Evolutionary conservation across 2,888 invertebrate genomes (phyloP), one percentile per base, ranked within the genome.

Genomic region (Bugula neritina): DNA sequence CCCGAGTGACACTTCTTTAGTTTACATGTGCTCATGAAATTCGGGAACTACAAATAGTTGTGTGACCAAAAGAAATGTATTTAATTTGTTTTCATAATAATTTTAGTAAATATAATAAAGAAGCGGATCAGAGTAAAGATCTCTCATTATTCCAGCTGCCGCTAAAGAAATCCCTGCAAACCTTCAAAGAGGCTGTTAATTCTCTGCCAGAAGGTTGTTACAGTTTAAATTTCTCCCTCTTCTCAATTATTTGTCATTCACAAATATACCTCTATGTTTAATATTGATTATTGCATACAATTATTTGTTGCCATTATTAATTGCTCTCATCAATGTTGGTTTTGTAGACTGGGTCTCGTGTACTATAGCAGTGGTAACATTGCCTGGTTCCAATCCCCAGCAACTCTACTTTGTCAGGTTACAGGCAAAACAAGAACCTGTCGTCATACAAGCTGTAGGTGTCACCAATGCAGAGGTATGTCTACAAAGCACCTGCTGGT

Each of bases 331-430:
- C n/a, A n/a, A n/a, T n/a, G n/a, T n/a, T n/a, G n/a, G n/a, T n/a
- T 3, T 55, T 55, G 31, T 31, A 63, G 63, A 31, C 34, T 27
- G 29, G 10, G n/a, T 34, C 2, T 13, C 63, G 31, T 63, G 29
- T 34, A 31, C 2, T 27, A 31, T 63, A 13, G 31, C 73, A 34
- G 69, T 69, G 2, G 73, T 75, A 21, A 69, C 72, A 13, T 71
- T 73, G 25, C 71, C 74, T 5, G 74, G 76, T 69, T 31, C 29
- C 5, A 63, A 34, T 3, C 3, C 31, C 5, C 63, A 63, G 31
- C 76, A 77, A 57, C 72, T 82, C 72, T 69, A 79, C 35, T 71
- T 81, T 52, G 80, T 79, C 10, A 74, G 79, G 34, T 74, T 80
- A 72, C 74, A 75, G 5, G 73, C 72, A 52, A 75, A 75, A 31